Evolutionary conservation across 2,113 vertebrate genomes (phyloP).

Genomic region (Chionis minor): DNA sequence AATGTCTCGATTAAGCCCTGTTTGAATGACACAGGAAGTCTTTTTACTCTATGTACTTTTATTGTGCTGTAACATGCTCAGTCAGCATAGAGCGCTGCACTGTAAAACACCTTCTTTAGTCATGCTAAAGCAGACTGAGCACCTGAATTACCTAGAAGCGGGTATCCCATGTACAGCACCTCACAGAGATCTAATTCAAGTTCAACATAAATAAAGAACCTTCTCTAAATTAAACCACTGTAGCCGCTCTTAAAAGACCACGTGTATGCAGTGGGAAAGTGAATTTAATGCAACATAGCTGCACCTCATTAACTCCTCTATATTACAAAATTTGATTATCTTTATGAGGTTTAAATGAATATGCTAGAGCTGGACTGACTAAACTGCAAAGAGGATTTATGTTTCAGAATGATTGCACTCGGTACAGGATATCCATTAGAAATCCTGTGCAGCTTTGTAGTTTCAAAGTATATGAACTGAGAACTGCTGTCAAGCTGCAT

Average conservation of each 20-base stretch:
- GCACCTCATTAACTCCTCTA: neutral
- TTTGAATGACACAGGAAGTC: neutral
- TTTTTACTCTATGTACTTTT: neutral
- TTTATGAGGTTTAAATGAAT: neutral
- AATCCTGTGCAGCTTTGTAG: neutral
- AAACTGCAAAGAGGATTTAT: neutral
- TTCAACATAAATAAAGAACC: neutral
- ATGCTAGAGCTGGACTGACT: neutral
- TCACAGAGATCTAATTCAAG: neutral
- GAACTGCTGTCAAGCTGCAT: neutral
- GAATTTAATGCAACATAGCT: rapidly evolving
- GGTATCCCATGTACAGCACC: neutral
- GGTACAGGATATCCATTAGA: neutral
- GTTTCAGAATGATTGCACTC: neutral
- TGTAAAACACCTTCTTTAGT: neutral
- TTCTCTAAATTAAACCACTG: neutral
- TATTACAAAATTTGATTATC: neutral
- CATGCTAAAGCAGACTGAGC: neutral
- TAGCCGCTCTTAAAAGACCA: neutral
- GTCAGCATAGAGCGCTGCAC: neutral
- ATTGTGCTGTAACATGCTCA: neutral
- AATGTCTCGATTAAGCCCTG: neutral
- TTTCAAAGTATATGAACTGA: neutral
- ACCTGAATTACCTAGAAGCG: neutral
- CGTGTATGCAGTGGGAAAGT: neutral